Evolutionary conservation across 1,140 invertebrate species (phyloP), one percentile per base, ranked within the genome.

Genomic region (Conus ventricosus): DNA sequence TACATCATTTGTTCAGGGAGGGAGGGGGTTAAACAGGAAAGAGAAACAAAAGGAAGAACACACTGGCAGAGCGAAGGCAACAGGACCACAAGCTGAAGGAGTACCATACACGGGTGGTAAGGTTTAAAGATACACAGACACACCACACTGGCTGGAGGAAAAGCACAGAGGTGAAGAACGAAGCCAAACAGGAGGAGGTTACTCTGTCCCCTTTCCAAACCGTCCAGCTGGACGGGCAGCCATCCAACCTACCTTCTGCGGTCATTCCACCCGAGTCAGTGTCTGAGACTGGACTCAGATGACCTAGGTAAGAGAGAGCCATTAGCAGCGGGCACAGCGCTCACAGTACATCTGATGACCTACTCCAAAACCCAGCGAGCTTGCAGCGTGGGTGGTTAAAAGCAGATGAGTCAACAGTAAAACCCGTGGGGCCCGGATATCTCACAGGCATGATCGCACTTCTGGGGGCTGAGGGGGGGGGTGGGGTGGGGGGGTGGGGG

Each of bases 251-350:
- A 85, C 84, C 84, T 85, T 55, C 15, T 23, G 39, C 20, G 51
- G 84, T 54, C 13, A 76, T n/a, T 53, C 39, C 63, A 51, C 51
- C 63, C 11, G 84, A 71, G 84, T 60, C 84, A 85, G 39, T 76
- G 23, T 67, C 84, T 15, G 84, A 25, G 84, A n/a, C 57, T 25
- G 55, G 57, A 57, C 27, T 67, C 57, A 85, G 27, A 85, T 85
- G 39, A 85, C 84, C 67, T 75, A 76, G 54, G 10, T 67, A 85
- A 85, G 57, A 76, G 39, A 85, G 84, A n/a, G 51, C 13, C 27
- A 85, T 75, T 85, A 85, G 63, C 27, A 71, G 39, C 17, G 84
- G 53, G 81, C 53, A 55, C 6, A 51, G 27, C 53, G 11, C 20
- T n/a, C 71, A 75, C 13, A 75, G 23, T 23, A n/a, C 60, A 13